Conservation (phyloP, 2,797 vertebrate species). For the Australoheros facetus region DNA sequence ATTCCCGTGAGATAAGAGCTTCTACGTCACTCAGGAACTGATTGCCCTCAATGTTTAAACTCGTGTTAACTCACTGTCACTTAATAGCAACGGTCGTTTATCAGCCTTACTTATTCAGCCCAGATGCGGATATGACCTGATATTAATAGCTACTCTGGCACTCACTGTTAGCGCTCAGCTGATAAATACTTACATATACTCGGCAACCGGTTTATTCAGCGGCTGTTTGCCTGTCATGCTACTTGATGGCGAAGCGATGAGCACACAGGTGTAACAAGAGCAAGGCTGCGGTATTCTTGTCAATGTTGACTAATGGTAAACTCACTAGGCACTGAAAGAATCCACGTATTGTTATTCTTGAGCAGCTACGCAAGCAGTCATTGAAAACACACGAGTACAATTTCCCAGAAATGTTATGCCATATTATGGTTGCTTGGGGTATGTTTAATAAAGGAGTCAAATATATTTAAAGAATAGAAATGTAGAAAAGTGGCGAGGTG, state of each 20-base stretch:
- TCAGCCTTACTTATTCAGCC: not conserved
- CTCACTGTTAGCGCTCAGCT: not conserved
- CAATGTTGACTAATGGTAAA: conserved; percentile 67
- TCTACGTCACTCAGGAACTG: not conserved
- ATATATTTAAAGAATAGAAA: not conserved
- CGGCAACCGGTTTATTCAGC: conserved; percentile 30
- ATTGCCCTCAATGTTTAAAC: not conserved
- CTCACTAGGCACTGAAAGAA: conserved; percentile 48
- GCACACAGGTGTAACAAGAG: conserved; percentile 27
- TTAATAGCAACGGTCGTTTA: not conserved
- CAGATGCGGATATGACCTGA: not conserved
- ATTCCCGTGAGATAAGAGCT: not conserved
- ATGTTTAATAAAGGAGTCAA: not conserved
- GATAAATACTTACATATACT: conserved; percentile 11
- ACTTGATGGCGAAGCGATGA: not conserved
- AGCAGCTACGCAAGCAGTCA: not conserved
- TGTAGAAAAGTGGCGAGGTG: not conserved
- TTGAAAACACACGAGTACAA: not conserved
- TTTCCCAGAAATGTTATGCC: not conserved
- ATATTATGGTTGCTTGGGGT: not conserved
- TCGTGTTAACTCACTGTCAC: not conserved
- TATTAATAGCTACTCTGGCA: conserved; percentile 8
- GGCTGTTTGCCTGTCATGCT: conserved; percentile 10
- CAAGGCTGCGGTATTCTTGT: conserved; percentile 43
- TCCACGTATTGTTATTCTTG: not conserved